Base-by-base conservation (phyloP, 2,888 invertebrate species). In the Molorchus minor region DNA sequence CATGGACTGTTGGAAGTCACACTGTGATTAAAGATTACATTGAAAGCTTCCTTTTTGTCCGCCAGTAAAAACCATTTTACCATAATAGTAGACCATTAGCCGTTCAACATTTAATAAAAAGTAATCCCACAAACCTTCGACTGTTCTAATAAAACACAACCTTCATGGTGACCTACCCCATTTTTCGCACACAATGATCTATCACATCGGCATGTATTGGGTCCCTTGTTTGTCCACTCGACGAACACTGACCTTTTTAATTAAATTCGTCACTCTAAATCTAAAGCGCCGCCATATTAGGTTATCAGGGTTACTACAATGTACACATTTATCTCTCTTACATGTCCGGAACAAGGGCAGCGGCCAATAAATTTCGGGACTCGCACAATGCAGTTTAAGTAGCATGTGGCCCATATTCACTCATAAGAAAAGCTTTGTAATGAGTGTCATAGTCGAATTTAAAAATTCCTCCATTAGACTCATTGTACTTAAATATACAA, bases 211-310 rank as follows among this genome's bases (percentile, higher is more conserved):
- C 40, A 13, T 52, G 29, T 52, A 52, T 41, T 52, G 41, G 12
- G 33, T 7, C 3, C 7, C 33, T 7, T 33, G 33, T 33, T 3
- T 7, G 33, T 33, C 33, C 33, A 33, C 12, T 33, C 12, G 10
- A 10, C 3, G 33, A 3, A n/a, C 33, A 40, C 30, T 52, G 40
- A 52, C 40, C 52, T 41, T 38, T 49, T 41, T 52, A 41, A 41
- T 21, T 49, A 38, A 35, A n/a, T 33, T 25, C 49, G 16, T 38
- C 49, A 20, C 3, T 36, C 12, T n/a, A 20, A 30, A 13, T 19
- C 41, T 52, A 19, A 41, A 35, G 21, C 20, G 52, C 19, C n/a
- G 40, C 7, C 41, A 40, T 36, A 47, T 13, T 47, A 47, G 36
- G 20, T 38, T 49, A 30, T 36, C 29, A 29, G 25, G 40, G 49